Evolutionary conservation across 2,888 invertebrate genomes (phyloP), one percentile per base, ranked within the genome.

Genomic region (Drosophila antonietae): DNA sequence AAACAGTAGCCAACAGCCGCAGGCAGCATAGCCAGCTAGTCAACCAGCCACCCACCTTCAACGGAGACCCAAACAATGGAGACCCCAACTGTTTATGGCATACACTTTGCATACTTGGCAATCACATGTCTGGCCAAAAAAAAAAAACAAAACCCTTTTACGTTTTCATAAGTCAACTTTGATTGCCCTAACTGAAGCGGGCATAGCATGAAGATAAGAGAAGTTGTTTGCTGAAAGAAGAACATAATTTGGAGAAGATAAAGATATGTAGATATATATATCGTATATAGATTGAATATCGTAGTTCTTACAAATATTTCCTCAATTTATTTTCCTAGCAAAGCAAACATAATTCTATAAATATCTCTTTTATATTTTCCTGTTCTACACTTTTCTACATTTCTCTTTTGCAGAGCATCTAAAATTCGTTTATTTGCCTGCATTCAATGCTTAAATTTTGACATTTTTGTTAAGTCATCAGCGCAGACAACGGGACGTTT

Each of bases 381-480:
- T 31, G n/a, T 47, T 44, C 20, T 12, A 20, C 14, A 1, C 7
- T 23, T 1, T n/a, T 18, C 1, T 3, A 10, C 15, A 15, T 7
- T 9, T n/a, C n/a, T 6, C 6, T n/a, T 75, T 56, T 43, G 33
- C 31, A 77, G 76, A 23, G 78, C 39, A 78, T 74, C 4, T 44
- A 55, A 20, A 35, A 63, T 78, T 71, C 69, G 67, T 47, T 41
- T 64, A 31, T 49, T 52, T 55, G 9, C 1, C 33, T 23, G 12
- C 43, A 35, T 44, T 20, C 7, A 20, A 62, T 55, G 49, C 52
- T 56, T 23, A 53, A 70, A 76, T 82, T 85, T 84, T 88, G 88
- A 89, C 88, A 89, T 89, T 89, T 84, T 75, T 87, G 89, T 89
- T 83, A 89, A 89, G 87, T 87, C 87, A 87, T 87, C 88, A 84